Evolutionary conservation across 2,888 invertebrate genomes (phyloP), one percentile per base, ranked within the genome.

Genomic region (Metellina segmentata): DNA sequence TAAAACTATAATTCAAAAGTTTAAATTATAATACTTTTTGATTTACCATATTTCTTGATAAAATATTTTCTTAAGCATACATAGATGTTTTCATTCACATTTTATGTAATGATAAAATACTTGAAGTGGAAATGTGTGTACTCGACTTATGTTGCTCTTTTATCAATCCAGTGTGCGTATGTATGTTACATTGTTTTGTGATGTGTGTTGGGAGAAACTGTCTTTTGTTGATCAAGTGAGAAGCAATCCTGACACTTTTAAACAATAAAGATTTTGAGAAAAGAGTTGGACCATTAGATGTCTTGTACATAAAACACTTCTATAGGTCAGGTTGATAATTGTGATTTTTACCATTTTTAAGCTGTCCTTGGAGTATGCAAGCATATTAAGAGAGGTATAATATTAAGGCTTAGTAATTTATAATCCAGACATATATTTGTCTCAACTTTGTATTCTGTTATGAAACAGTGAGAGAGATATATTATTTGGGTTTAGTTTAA

Each of bases 261-360:
- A 89, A 89, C 8, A 89, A 89, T 89, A 89, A 89, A 89, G 75
- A 82, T 51, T 89, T 85, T 85, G 75, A 20, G 74, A 77, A 82
- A 82, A 82, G 20, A 13, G 19, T 6, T 13, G n/a, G 34, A 34
- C 34, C 34, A 34, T 2, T 34, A 34, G 34, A 34, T 34, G 4
- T 34, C 4, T 34, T 34, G 34, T 4, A 34, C 34, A 4, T 34
- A 34, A 79, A 79, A 51, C 19, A 51, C 52, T 79, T 79, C 20
- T 79, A 20, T 9, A 53, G 48, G 51, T 79, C 4, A 53, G 19
- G 8, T 61, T 34, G 34, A 4, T 34, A 34, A 34, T 34, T 34
- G 34, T 34, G 34, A 1, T 34, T 34, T 34, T 34, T 34, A 34
- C 4, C 34, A 34, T 34, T 34, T 34, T 34, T 34, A 34, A 34